These are phyloP conservation scores for Anastrepha obliqua DNA, from an alignment of 1,140 invertebrate species.

Conservation along the genomic window DNA sequence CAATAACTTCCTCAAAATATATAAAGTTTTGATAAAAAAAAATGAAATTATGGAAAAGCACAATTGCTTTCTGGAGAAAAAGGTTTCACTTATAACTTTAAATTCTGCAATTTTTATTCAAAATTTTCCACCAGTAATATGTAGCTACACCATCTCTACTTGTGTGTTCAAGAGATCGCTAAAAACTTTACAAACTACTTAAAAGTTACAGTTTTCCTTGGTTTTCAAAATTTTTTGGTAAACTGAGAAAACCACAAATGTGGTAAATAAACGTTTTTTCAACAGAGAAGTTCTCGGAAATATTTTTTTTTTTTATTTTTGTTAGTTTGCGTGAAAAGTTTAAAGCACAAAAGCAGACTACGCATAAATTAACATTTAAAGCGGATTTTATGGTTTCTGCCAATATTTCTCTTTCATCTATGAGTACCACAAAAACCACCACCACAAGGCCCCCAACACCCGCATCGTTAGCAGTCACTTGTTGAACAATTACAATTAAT, in stretches of 20 bases:
- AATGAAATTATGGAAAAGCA: no score
- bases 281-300: background rate
- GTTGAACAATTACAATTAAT: conserved; percentile 49
- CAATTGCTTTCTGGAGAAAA: no score
- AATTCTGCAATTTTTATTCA: no score
- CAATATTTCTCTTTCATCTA: background rate
- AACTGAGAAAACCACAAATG: no score
- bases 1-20: no score
- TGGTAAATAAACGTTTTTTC: background rate
- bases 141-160: no score
- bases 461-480: conserved; percentile 28
- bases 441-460: background rate
- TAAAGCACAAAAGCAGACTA: background rate
- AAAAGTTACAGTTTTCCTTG: background rate
- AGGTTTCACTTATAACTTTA: no score
- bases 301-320: no score
- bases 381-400: background rate
- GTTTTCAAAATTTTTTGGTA: background rate
- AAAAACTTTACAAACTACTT: background rate
- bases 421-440: background rate
- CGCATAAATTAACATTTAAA: background rate
- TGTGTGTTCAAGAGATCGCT: no score
- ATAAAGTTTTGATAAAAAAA: no score
- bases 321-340: no score
- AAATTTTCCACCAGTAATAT: no score